A percentile compares a stretch with the other conserved stretches of the same genome.
These are phyloP conservation scores for Corythaixoides concolor DNA, from an alignment of 2,113 vertebrate genomes.

Conservation along the genomic window DNA sequence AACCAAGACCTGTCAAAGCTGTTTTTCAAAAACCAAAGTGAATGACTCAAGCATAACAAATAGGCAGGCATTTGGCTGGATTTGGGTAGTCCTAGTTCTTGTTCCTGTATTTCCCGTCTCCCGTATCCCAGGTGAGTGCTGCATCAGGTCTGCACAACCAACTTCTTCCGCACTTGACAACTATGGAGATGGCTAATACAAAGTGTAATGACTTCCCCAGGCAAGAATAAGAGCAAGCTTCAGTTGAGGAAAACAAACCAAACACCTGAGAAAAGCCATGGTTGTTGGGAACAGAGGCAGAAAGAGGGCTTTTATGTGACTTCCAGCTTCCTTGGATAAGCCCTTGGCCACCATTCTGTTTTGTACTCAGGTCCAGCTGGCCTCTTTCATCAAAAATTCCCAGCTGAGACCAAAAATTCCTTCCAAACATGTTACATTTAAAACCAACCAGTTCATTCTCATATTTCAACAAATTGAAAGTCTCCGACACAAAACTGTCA, in stretches of 20 bases:
- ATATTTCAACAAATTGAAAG: neutral
- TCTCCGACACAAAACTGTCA: neutral
- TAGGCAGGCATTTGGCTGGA: neutral
- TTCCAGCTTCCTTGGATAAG: neutral
- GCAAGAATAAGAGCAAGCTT: neutral
- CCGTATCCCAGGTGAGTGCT: neutral
- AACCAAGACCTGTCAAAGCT: neutral
- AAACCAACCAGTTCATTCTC: neutral
- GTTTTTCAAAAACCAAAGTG: neutral
- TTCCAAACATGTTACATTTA: neutral
- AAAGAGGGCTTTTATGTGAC: neutral
- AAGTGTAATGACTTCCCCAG: neutral
- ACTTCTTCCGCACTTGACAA: neutral
- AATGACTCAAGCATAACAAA: neutral
- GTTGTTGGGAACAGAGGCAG: neutral
- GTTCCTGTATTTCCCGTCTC: neutral
- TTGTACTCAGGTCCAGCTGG: neutral
- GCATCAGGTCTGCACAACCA: neutral
- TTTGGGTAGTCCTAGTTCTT: neutral
- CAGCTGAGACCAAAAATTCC: neutral
- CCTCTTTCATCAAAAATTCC: neutral
- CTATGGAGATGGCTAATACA: neutral
- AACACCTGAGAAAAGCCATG: neutral
- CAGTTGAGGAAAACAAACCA: no score
- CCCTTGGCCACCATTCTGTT: neutral